These are phyloP conservation scores for Aegotheles bennettii DNA, from an alignment of 2,113 vertebrate genomes.

Conservation along the genomic window DNA sequence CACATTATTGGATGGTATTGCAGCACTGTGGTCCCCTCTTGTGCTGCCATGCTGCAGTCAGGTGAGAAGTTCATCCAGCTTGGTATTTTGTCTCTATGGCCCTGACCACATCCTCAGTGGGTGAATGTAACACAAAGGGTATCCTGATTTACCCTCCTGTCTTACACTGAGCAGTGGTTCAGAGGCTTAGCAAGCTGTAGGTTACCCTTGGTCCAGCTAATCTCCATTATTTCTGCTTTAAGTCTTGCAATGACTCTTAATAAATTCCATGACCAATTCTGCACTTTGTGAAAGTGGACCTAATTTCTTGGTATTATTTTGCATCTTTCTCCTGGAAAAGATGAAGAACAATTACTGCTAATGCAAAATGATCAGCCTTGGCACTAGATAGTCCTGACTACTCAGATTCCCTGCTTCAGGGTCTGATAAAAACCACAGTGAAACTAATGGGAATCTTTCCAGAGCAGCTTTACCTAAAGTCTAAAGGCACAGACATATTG, in stretches of 20 bases:
- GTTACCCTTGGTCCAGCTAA: neutral
- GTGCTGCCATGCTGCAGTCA: neutral
- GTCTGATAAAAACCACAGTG: neutral
- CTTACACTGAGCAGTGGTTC: neutral
- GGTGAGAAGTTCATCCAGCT: neutral
- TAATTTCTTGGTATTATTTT: neutral
- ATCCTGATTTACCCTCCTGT: neutral
- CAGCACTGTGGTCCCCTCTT: neutral
- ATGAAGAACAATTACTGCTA: neutral
- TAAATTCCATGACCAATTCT: neutral
- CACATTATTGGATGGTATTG: neutral
- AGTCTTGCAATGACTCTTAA: neutral
- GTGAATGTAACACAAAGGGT: neutral
- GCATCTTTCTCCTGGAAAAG: neutral
- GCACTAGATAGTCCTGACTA: neutral
- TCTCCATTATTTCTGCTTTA: neutral
- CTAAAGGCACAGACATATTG: neutral
- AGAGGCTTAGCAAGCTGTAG: neutral
- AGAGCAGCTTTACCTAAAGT: neutral
- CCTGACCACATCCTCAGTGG: neutral
- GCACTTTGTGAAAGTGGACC: neutral
- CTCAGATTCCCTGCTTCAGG: neutral
- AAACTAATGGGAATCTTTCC: neutral
- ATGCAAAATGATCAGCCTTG: neutral
- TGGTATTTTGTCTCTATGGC: neutral